Percentiles rank a stretch among this genome's conserved stretches.
phyloP scores from a whole-genome alignment of 2,797 vertebrate genomes.

The Cynodonichthys magdalenae region DNA sequence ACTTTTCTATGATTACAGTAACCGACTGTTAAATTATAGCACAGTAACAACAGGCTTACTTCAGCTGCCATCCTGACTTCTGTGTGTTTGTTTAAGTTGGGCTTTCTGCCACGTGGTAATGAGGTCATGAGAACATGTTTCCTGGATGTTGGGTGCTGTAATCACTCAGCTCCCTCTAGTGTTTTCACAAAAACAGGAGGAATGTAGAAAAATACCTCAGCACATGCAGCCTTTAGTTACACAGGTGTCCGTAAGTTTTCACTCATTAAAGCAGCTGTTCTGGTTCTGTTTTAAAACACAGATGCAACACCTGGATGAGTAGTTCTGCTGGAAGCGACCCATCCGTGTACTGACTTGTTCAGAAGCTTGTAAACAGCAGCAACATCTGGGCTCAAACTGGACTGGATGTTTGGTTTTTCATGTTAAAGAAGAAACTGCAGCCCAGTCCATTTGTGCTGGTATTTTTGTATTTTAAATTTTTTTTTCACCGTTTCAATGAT shows the following conservation, averaged over 20 bases:
- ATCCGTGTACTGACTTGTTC: slow-evolving; percentile 23
- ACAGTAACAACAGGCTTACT: slow-evolving; percentile 24
- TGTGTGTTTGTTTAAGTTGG: slow-evolving; percentile 61
- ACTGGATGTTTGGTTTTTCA: slow-evolving; percentile 5
- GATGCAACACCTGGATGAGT: slow-evolving; percentile 28
- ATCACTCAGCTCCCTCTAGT: slow-evolving; percentile 71
- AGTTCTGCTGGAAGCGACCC: slow-evolving; percentile 4
- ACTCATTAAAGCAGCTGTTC: background rate
- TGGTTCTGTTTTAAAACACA: slow-evolving; percentile 6
- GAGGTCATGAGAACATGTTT: slow-evolving; percentile 48
- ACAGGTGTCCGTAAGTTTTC: background rate
- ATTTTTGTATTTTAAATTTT: slow-evolving; percentile 11
- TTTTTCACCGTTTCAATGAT: slow-evolving; percentile 14
- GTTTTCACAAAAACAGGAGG: slow-evolving; percentile 25
- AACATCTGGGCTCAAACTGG: background rate
- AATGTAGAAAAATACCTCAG: background rate
- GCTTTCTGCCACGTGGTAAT: slow-evolving; percentile 56
- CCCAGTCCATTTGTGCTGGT: slow-evolving; percentile 11
- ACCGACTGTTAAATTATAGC: slow-evolving; percentile 55
- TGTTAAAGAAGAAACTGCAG: slow-evolving; percentile 3
- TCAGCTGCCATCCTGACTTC: slow-evolving; percentile 41
- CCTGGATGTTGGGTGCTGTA: slow-evolving; percentile 31
- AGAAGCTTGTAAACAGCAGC: background rate
- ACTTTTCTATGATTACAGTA: slow-evolving; percentile 58
- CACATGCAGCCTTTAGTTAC: background rate